These are phyloP conservation scores for Hexactinellida sp. DNA, from an alignment of 37 sponge, comb jelly and placozoan species.

Conservation along the genomic window DNA sequence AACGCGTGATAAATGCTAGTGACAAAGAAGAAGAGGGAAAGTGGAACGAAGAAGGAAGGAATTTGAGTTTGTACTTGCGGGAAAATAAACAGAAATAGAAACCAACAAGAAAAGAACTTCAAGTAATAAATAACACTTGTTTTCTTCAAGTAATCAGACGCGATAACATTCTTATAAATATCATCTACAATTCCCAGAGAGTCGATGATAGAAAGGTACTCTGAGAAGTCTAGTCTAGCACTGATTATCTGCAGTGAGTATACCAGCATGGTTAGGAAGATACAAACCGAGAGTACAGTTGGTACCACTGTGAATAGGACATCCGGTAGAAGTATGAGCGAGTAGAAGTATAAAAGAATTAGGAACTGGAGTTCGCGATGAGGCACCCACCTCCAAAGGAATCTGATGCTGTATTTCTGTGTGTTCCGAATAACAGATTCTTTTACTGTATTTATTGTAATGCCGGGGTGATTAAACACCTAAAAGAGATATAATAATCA, in stretches of 20 bases:
- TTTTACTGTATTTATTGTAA: background rate
- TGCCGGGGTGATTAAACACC: background rate
- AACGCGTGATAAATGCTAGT: background rate
- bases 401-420: constrained; percentile 13
- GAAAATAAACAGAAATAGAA: background rate
- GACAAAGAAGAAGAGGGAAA: background rate
- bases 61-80: background rate
- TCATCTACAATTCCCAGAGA: background rate
- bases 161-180: background rate
- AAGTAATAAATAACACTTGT: background rate
- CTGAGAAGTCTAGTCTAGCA: background rate
- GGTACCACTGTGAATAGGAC: background rate
- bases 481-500: background rate
- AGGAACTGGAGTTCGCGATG: background rate
- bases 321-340: background rate
- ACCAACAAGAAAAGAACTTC: background rate
- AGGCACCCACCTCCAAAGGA: background rate
- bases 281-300: background rate
- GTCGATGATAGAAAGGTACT: background rate
- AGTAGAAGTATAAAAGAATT: background rate
- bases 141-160: background rate
- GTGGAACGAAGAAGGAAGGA: background rate
- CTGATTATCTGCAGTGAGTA: background rate
- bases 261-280: background rate
- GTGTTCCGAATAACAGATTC: background rate